Evolutionary conservation across 1,140 invertebrate species (phyloP), one percentile per base, ranked within the genome.

Genomic region (Oryctes rhinoceros): DNA sequence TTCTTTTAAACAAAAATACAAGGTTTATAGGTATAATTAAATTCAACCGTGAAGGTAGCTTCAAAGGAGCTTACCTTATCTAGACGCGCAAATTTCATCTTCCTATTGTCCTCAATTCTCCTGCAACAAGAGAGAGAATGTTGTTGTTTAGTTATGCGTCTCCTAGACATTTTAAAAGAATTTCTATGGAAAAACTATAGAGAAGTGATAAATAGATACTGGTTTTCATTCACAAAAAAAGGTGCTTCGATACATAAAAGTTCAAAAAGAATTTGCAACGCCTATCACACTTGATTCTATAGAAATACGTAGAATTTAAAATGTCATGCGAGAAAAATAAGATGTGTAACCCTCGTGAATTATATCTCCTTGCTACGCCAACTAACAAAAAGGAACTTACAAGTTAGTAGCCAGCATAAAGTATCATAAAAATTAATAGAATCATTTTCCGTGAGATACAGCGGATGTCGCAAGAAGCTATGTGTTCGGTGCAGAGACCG

Each of bases 201-300:
- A 53, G n/a, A 53, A 53, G 49, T 53, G 49, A 53, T 53, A 53
- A 53, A 53, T 53, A 53, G 49, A 53, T 53, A 53, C 49, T 53
- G n/a, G 49, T 53, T 53, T n/a, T 53, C 49, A 15, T 53, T 53
- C 49, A 53, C 10, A 11, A n/a, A 53, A 53, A 53, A 53, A 53
- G 49, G 49, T 53, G 49, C 49, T 53, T 53, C 49, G 13, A 11
- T 53, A 53, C 39, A 39, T 11, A 53, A 53, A 53, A 53, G 49
- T 53, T 53, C 49, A 4, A 15, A 39, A 39, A 7, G 11, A n/a
- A 53, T 53, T 53, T 15, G 49, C 49, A 6, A n/a, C 49, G 49
- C 49, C n/a, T 53, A 53, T 53, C 49, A 53, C 49, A 15, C 49
- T 53, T 5, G 49, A 53, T 15, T 53, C 39, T 39, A 39, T 39